Conservation (phyloP, 2,888 invertebrate genomes). For the Leucozona laternaria region DNA sequence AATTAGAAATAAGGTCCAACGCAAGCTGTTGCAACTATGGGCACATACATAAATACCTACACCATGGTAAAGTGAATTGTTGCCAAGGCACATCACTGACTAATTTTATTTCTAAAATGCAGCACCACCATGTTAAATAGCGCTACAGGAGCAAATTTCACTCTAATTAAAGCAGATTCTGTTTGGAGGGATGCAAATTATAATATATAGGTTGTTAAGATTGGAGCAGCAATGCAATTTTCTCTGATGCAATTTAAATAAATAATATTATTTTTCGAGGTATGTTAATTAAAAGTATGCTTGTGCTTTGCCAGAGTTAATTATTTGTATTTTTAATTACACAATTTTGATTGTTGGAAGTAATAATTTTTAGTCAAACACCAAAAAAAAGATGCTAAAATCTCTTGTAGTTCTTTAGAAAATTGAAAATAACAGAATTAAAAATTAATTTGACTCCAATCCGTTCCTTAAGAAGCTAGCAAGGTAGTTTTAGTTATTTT, state of each 20-base stretch:
- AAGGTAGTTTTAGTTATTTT: no score
- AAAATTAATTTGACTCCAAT: no score
- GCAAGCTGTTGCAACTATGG: conserved; percentile 25
- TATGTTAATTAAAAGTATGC: background rate
- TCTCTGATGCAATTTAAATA: conserved; percentile 38
- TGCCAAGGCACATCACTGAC: conserved; percentile 42
- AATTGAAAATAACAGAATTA: no score
- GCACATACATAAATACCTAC: conserved; percentile 10
- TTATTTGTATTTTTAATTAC: no score
- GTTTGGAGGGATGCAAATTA: conserved; percentile 26
- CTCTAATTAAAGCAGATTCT: conserved; percentile 57
- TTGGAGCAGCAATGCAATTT: background rate
- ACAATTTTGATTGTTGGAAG: no score
- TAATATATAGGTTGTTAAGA: conserved; percentile 17
- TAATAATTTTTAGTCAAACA: no score
- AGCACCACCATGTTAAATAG: conserved; percentile 49
- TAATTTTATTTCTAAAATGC: conserved; percentile 71
- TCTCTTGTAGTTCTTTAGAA: no score
- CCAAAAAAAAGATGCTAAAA: no score
- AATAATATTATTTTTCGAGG: background rate
- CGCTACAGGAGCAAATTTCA: conserved; percentile 60
- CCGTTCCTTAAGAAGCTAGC: no score
- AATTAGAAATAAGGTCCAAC: conserved; percentile 71
- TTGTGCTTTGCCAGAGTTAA: no score
- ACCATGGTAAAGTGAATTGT: conserved; percentile 15